These are phyloP conservation scores for Drosophila gaucha DNA, from an alignment of 2,888 invertebrate genomes.

Conservation along the genomic window DNA sequence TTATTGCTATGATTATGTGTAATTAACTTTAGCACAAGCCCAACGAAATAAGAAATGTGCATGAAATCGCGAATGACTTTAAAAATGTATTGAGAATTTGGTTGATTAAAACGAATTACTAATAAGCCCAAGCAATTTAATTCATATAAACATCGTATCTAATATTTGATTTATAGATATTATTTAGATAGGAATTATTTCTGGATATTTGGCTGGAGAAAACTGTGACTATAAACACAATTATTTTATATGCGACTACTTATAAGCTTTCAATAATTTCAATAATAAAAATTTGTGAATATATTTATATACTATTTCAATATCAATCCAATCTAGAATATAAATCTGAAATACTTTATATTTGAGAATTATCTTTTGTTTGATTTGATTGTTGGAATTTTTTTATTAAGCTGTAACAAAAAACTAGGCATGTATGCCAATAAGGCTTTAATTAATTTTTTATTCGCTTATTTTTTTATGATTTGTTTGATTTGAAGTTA, in stretches of 20 bases:
- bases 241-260: too few species aligned
- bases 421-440: background rate
- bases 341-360: too few species aligned
- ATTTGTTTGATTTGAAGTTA: too few species aligned
- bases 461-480: background rate
- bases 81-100: slow-evolving; percentile 16
- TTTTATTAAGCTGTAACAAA: slow-evolving; percentile 4
- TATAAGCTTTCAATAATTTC: too few species aligned
- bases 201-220: background rate
- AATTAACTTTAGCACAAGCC: slow-evolving; percentile 74
- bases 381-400: background rate
- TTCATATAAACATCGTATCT: slow-evolving; percentile 1
- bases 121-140: slow-evolving; percentile 25
- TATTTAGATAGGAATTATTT: background rate
- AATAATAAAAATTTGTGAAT: too few species aligned
- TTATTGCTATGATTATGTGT: slow-evolving; percentile 51
- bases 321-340: too few species aligned
- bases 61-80: slow-evolving; percentile 58
- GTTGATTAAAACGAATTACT: slow-evolving; percentile 45
- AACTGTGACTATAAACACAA: too few species aligned
- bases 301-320: too few species aligned
- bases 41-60: slow-evolving; percentile 41
- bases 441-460: slow-evolving; percentile 6
- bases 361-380: too few species aligned
- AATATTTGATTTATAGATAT: slow-evolving; percentile 15